phyloP scores from a whole-genome alignment of 2,113 vertebrate genomes.

The Podarcis muralis region DNA sequence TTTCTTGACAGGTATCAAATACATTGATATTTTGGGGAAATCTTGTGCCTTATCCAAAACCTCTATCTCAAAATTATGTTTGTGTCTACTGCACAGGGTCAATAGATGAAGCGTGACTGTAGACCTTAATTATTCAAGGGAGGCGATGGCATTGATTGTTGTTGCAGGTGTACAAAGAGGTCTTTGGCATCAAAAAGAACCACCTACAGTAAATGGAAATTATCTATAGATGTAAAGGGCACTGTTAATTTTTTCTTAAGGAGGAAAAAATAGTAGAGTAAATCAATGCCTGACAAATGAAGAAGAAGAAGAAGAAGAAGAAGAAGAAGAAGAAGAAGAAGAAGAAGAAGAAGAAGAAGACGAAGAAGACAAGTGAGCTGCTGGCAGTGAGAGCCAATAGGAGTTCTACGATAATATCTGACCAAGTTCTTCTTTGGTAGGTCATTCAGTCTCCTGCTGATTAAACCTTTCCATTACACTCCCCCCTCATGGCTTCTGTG shows the following conservation, averaged over 20 bases:
- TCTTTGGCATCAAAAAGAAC: conserved; percentile 4
- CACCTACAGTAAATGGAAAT: conserved; percentile 19
- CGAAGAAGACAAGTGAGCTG: neutral
- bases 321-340: too few species aligned
- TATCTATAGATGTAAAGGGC: conserved; percentile 16
- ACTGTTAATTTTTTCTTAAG: conserved; percentile 4
- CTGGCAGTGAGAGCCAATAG: neutral
- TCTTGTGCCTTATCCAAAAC: conserved; percentile 16
- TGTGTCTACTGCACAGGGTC: neutral
- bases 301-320: neutral
- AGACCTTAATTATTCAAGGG: conserved; percentile 20
- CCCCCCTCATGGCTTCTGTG: neutral
- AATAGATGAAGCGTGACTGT: neutral
- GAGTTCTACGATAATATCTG: neutral
- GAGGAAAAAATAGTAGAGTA: neutral
- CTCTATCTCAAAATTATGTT: conserved; percentile 3
- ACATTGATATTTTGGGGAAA: conserved; percentile 4
- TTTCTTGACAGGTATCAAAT: conserved; percentile 2
- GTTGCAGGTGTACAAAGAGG: neutral
- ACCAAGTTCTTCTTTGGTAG: neutral
- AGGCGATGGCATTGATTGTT: neutral
- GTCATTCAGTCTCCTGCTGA: neutral
- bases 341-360: too few species aligned
- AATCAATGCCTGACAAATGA: conserved; percentile 7
- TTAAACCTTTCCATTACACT: neutral